Conservation (phyloP, 2,888 invertebrate genomes). For the Gonocerus acuteangulatus region DNA sequence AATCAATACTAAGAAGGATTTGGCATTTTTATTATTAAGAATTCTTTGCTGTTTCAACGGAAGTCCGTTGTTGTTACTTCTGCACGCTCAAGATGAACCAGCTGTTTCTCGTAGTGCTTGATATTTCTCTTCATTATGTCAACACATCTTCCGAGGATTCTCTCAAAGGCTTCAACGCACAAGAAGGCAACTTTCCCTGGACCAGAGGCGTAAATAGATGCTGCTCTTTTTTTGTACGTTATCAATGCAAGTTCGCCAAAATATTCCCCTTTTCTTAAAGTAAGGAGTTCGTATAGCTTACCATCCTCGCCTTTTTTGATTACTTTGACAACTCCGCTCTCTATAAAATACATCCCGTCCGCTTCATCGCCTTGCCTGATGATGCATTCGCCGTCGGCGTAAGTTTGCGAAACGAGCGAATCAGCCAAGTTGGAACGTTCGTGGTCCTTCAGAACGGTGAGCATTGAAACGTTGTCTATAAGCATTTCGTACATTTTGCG, state of each 20-base stretch:
- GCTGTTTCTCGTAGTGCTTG: slow-evolving; percentile 47
- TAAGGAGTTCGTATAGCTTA: slow-evolving; percentile 42
- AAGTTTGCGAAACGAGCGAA: slow-evolving; percentile 75
- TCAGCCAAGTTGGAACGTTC: slow-evolving; percentile 96
- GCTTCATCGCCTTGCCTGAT: slow-evolving; percentile 89
- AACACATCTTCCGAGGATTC: slow-evolving; percentile 95
- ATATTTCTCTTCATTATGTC: slow-evolving; percentile 97
- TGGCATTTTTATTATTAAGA: too few species aligned
- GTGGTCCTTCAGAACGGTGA: slow-evolving; percentile 86
- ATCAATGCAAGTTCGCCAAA: background rate
- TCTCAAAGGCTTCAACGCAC: slow-evolving; percentile 95
- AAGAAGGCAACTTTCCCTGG: slow-evolving; percentile 49
- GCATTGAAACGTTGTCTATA: slow-evolving; percentile 89
- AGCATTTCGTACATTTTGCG: slow-evolving; percentile 93
- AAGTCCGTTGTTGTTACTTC: too few species aligned
- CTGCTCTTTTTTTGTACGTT: background rate
- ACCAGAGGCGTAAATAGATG: background rate
- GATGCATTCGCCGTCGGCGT: slow-evolving; percentile 68
- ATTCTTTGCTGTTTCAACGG: too few species aligned
- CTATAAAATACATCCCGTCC: slow-evolving; percentile 97
- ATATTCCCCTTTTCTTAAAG: background rate
- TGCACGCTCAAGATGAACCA: too few species aligned
- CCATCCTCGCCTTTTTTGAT: slow-evolving; percentile 74
- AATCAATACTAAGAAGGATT: too few species aligned
- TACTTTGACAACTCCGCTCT: slow-evolving; percentile 81